Base-by-base conservation (phyloP, 1,140 invertebrate species). In the Caenorhabditis inopinata region DNA sequence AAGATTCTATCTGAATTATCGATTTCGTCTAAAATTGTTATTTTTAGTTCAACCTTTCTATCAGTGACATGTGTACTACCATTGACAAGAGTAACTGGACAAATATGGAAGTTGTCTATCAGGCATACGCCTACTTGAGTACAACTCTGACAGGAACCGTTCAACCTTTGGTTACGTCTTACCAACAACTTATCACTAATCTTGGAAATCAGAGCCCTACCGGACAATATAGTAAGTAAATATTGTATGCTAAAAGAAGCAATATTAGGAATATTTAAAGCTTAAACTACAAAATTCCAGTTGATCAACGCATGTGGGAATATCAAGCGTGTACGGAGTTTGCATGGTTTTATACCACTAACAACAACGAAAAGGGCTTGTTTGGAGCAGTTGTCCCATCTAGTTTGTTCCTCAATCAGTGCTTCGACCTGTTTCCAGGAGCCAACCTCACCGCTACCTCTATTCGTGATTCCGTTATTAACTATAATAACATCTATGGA, bases 251-350 rank as follows among this genome's bases (percentile, higher is more conserved):
- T 0, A 25, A 25, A 51, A 23, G 7, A 25, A 9, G 23, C 5
- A 5, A 51, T 51, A 16, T 51, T 1, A 18, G 16, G 47, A 48
- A 18, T 4, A 16, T 48, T 47, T 12, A 16, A 47, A 48, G 18
- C 29, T 9, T 21, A n/a, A n/a, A n/a, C 80, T 29, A 79, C 25
- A 88, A 87, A 16, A 23, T 47, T 76, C 11, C 45, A 76, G 75
- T 29, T 78, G 47, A 48, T 89, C 87, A 87, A 58, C 84, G 89
- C 12, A 93, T 94, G 87, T 97, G 95, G 95, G 93, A 91, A 16
- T 97, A 95, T 87, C 95, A 96, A 89, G 96, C 94, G 0, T 97
- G 95, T 88, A 94, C 93, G 18, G 95, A 97, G 89, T 97, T 96
- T 89, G 95, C 94, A 23, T 96, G 94, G 86, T 96, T 93, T 89